Conservation (phyloP, 2,113 vertebrate species). For the Clarias magur region DNA sequence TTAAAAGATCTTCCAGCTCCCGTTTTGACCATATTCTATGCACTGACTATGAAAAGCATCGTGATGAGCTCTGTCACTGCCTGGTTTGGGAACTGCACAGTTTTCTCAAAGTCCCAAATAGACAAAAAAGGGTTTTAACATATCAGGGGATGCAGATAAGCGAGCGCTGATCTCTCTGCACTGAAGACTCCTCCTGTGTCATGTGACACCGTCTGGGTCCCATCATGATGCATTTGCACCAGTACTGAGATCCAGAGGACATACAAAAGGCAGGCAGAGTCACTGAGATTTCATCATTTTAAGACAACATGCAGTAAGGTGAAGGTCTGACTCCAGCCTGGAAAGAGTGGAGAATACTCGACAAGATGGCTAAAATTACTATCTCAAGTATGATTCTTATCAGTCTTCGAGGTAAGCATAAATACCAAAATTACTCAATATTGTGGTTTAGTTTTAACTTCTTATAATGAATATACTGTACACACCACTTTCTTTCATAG, state of each 20-base stretch:
- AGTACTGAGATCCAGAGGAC: background rate
- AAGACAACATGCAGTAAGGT: background rate
- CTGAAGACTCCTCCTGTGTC: slow-evolving; percentile 35
- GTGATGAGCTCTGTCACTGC: too few species aligned
- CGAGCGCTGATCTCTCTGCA: too few species aligned
- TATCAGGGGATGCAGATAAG: too few species aligned
- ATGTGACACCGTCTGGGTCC: background rate
- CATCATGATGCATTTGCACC: slow-evolving; percentile 26
- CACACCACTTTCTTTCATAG: slow-evolving; percentile 13
- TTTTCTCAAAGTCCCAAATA: too few species aligned
- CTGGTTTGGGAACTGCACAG: too few species aligned
- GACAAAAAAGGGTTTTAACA: too few species aligned
- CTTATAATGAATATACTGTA: background rate
- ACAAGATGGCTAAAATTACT: background rate
- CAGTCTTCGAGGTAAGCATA: background rate
- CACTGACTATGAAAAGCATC: too few species aligned
- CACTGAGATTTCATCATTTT: background rate
- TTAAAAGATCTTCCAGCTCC: too few species aligned
- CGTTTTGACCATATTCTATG: too few species aligned
- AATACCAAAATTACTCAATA: background rate
- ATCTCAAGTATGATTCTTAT: background rate
- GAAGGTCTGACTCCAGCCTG: background rate
- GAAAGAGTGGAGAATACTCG: too few species aligned
- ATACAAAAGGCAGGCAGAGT: background rate
- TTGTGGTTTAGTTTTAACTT: background rate